A percentile compares a stretch with the other conserved stretches of the same genome.
These are phyloP conservation scores for Amphiprion ocellaris DNA, from an alignment of 2,113 vertebrate genomes.

Conservation along the genomic window DNA sequence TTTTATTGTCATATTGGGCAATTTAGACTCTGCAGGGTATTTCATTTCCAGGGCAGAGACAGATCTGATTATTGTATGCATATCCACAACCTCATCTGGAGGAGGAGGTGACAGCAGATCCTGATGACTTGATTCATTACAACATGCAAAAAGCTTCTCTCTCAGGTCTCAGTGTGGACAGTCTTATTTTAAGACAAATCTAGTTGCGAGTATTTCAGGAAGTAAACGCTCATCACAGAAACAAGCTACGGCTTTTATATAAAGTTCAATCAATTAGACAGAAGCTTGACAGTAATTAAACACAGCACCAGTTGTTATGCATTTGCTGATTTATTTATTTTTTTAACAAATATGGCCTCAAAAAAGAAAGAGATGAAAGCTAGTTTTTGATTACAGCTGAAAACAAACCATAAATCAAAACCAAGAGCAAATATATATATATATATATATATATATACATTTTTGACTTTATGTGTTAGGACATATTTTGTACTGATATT, in stretches of 20 bases:
- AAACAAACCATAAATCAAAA: background rate
- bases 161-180: conserved; percentile 11
- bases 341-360: too few species aligned
- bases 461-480: too few species aligned
- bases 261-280: conserved; percentile 7
- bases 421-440: background rate
- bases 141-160: conserved; percentile 30
- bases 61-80: conserved; percentile 12
- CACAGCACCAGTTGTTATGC: background rate
- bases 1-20: conserved; percentile 5
- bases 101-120: conserved; percentile 12
- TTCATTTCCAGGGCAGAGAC: conserved; percentile 18
- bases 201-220: conserved; percentile 5
- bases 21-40: background rate
- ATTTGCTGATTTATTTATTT: background rate
- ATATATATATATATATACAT: too few species aligned
- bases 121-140: conserved; percentile 48
- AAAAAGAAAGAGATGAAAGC: too few species aligned
- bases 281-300: background rate
- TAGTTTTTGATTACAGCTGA: background rate
- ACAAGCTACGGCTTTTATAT: background rate
- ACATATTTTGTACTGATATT: too few species aligned
- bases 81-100: background rate
- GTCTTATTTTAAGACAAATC: background rate
- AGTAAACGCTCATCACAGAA: background rate